Percentiles rank a stretch among this genome's conserved stretches.
Conservation (phyloP, 2,113 vertebrate genomes). For the Probosciger aterrimus region DNA sequence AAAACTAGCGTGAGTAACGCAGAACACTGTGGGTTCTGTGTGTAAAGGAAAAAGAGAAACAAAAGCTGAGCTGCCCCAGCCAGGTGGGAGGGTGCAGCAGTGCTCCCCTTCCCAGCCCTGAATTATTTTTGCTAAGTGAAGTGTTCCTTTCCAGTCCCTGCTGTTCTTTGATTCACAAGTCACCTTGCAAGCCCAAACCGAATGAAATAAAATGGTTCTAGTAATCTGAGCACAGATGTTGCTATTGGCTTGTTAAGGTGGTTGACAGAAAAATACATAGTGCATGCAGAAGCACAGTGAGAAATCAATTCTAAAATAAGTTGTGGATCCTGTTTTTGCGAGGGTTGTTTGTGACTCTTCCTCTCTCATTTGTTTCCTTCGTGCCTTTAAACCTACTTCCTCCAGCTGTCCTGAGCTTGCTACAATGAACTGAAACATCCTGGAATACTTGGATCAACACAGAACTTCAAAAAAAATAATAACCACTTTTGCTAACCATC, state of each 20-base stretch:
- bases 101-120: background rate
- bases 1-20: background rate
- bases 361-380: constrained; percentile 33
- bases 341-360: background rate
- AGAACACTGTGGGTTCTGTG: background rate
- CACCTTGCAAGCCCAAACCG: background rate
- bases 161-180: background rate
- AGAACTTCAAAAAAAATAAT: background rate
- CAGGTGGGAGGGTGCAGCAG: background rate
- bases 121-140: constrained; percentile 8
- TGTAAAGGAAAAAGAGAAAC: background rate
- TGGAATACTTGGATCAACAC: background rate
- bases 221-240: background rate
- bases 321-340: background rate
- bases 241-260: background rate
- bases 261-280: background rate
- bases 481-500: background rate
- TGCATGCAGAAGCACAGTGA: background rate
- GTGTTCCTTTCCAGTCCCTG: background rate
- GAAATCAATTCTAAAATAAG: background rate
- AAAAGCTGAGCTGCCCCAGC: background rate
- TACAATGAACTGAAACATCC: constrained; percentile 31
- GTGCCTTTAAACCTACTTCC: constrained; percentile 43
- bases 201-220: background rate
- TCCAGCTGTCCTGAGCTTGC: constrained; percentile 35